Base-by-base conservation (phyloP, 2,888 invertebrate species). In the Auanema sp. region DNA sequence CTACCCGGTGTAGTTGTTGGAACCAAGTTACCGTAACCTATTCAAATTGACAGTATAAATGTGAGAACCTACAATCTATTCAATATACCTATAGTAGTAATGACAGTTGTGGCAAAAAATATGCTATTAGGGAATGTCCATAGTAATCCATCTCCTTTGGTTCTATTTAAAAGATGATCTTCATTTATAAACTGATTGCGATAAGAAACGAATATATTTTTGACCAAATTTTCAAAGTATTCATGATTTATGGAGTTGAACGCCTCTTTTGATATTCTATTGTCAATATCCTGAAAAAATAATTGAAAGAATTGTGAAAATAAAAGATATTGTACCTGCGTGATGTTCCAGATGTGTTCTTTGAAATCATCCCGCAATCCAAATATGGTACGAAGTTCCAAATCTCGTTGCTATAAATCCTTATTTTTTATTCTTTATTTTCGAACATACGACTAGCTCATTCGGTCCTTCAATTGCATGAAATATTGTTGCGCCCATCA, bases 51-150 rank as follows among this genome's bases (percentile, higher is more conserved):
- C n/a, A n/a, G n/a, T n/a, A 5, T 21, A 47, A 47, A 21, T 47
- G 47, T 47, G n/a, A n/a, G n/a, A n/a, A n/a, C n/a, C 10, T 47
- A 47, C 47, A 47, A 21, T 18, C 10, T 5, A 18, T 47, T 47
- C 3, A 47, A 21, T 43, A 43, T 50, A 80, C 83, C 83, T 42
- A 83, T 84, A 4, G 83, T 84, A 1, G 83, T 83, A 33, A 84
- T 81, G 11, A 84, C 83, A 1, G 83, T 84, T 0, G 83, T 81
- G 0, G 83, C 81, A 56, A 83, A 83, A 67, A 83, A 84, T 50
- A 83, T 76, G 53, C 80, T 78, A 56, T 80, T 80, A 11, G 81
- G 77, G 64, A 76, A 84, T 0, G 84, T 83, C 83, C 83, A 83
- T 8, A 81, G 42, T 10, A 79, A 61, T 24, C 78, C 81, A 16